Evolutionary conservation across 2,888 invertebrate species (phyloP).

Genomic region (Philereme transversata): DNA sequence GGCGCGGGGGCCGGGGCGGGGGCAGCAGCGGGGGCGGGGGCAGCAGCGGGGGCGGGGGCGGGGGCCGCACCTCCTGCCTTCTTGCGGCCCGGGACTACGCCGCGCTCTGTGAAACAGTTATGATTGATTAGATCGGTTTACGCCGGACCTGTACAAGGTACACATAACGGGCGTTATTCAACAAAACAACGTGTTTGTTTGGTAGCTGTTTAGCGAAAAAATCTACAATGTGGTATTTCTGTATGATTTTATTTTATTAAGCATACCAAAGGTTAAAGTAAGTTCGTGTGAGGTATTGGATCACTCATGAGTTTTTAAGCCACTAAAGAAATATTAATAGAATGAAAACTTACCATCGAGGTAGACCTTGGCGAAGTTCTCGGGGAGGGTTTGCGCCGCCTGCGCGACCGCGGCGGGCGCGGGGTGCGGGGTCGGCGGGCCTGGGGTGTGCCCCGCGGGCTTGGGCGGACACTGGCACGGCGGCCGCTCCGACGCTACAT

Average conservation of each 20-base stretch:
- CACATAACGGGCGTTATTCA: too few species aligned
- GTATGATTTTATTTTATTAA: too few species aligned
- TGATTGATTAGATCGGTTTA: neutral
- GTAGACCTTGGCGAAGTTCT: constrained; percentile 66
- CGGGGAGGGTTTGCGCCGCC: constrained; percentile 50
- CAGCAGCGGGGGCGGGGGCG: constrained; percentile 33
- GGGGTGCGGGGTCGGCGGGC: constrained; percentile 17
- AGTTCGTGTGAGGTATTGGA: too few species aligned
- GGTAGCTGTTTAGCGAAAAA: too few species aligned
- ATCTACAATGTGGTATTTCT: too few species aligned
- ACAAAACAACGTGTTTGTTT: too few species aligned
- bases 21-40: constrained; percentile 49
- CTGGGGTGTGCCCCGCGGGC: constrained; percentile 15
- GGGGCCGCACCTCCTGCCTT: constrained; percentile 51
- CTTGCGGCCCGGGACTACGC: constrained; percentile 35
- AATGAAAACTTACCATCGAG: constrained; percentile 51
- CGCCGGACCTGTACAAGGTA: too few species aligned
- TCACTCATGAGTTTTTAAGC: too few species aligned
- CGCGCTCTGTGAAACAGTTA: constrained; percentile 40
- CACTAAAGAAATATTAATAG: neutral
- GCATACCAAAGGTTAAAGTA: too few species aligned
- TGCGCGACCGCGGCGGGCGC: constrained; percentile 9
- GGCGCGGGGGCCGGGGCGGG: constrained; percentile 8
- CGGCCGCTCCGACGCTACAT: constrained; percentile 19
- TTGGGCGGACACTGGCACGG: constrained; percentile 19